Evolutionary conservation across 2,797 vertebrate genomes (phyloP).

Genomic region (Anguilla pacifica): DNA sequence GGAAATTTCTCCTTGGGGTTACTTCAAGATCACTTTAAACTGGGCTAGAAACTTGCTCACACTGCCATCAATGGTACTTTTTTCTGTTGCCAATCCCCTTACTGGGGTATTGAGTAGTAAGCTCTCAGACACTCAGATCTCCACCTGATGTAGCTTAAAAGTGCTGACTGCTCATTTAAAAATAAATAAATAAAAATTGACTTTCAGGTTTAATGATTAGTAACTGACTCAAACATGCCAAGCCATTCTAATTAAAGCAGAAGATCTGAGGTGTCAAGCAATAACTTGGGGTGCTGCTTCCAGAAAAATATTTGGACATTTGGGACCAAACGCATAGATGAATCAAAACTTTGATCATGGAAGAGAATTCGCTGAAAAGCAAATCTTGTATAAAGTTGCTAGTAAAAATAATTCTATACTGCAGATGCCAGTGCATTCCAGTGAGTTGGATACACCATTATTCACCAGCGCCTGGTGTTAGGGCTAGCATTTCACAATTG

Average conservation of each 20-base stretch:
- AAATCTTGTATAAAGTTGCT: background rate
- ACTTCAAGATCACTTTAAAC: slow-evolving; percentile 6
- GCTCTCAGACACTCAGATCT: background rate
- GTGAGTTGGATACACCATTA: too few relatives aligned
- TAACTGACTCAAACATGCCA: slow-evolving; percentile 3
- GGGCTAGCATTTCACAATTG: too few relatives aligned
- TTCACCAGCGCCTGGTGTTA: too few relatives aligned
- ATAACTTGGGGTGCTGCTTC: slow-evolving; percentile 10
- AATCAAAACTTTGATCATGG: slow-evolving; percentile 7
- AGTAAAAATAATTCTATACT: background rate
- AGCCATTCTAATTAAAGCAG: background rate
- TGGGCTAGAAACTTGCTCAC: background rate
- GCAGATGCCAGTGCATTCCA: background rate
- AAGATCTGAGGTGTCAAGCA: slow-evolving; percentile 1
- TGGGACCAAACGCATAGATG: background rate
- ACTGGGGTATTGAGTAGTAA: background rate
- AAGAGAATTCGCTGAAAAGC: background rate
- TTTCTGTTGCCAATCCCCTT: background rate
- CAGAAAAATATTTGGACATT: background rate
- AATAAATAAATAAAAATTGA: background rate
- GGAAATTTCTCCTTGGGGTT: background rate
- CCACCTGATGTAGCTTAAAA: background rate
- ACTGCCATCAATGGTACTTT: background rate
- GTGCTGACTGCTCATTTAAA: background rate
- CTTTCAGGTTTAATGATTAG: slow-evolving; percentile 5